A percentile compares a stretch with the other conserved stretches of the same genome.
Evolutionary conservation across 2,797 vertebrate genomes (phyloP).

Genomic region (Pelobates cultripes): DNA sequence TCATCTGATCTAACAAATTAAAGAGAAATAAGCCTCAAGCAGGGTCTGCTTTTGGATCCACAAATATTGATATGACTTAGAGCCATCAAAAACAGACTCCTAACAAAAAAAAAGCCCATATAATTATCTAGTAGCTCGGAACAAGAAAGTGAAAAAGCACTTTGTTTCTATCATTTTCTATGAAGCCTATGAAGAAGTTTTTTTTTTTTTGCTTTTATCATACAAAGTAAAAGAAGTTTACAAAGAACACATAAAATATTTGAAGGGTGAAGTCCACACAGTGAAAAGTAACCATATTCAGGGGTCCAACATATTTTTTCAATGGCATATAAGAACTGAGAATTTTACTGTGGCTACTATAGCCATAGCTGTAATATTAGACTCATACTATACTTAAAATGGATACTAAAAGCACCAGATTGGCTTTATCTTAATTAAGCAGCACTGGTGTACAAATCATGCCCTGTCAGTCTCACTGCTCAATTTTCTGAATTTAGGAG

Average conservation of each 20-base stretch:
- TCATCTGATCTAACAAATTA: constrained; percentile 36
- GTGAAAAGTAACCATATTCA: no score
- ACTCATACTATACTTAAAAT: no score
- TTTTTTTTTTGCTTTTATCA: neutral
- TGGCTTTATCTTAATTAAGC: no score
- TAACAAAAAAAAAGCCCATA: constrained; percentile 20
- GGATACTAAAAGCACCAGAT: no score
- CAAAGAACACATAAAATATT: neutral
- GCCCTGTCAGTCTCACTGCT: no score
- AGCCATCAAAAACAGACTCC: constrained; percentile 42
- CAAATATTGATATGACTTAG: constrained; percentile 51
- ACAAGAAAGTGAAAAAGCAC: constrained; percentile 7
- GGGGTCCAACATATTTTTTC: no score
- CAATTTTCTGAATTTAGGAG: no score
- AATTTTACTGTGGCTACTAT: no score
- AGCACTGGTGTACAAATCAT: no score
- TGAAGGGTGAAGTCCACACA: neutral
- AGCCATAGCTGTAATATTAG: no score
- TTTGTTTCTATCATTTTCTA: neutral
- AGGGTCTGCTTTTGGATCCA: constrained; percentile 35
- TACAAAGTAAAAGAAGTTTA: neutral
- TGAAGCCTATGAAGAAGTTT: neutral
- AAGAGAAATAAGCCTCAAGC: constrained; percentile 38
- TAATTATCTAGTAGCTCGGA: constrained; percentile 28
- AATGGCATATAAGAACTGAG: no score